Conservation (phyloP, 1,140 invertebrate species). For the Bombus confusus region DNA sequence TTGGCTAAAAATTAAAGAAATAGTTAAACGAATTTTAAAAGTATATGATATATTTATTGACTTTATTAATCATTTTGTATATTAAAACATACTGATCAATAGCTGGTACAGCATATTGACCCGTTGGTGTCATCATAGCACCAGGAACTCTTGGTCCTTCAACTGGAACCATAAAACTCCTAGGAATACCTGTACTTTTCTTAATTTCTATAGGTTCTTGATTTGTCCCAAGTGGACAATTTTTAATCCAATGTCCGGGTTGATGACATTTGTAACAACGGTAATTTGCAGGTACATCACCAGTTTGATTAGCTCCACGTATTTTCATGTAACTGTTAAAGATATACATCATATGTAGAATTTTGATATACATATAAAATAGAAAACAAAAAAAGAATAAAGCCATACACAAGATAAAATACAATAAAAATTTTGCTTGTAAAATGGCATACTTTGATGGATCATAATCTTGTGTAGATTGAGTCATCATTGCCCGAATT, state of each 20-base stretch:
- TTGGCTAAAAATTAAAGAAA: conserved; percentile 83
- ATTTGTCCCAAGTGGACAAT: conserved; percentile 89
- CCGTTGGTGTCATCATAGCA: conserved; percentile 96
- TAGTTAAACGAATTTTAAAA: not conserved
- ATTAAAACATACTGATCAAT: conserved; percentile 92
- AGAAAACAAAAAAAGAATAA: not conserved
- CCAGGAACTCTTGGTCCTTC: conserved; percentile 94
- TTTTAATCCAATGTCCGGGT: conserved; percentile 97
- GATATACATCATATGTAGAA: conserved; percentile 21
- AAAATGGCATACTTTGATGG: conserved; percentile 91
- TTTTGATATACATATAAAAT: not conserved
- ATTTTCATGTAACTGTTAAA: conserved; percentile 92
- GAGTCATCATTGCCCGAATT: conserved; percentile 97
- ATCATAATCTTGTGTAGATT: conserved; percentile 98
- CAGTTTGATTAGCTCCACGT: conserved; percentile 92
- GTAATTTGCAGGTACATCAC: conserved; percentile 94
- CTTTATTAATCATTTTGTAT: conserved; percentile 19
- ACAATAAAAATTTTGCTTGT: not conserved
- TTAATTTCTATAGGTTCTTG: conserved; percentile 91
- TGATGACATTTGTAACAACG: conserved; percentile 96
- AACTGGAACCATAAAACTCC: conserved; percentile 97
- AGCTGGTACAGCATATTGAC: conserved; percentile 94
- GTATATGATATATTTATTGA: conserved; percentile 11
- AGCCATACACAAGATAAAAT: not conserved
- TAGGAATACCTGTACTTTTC: conserved; percentile 98